Evolutionary conservation across 2,113 vertebrate species (phyloP).

Genomic region (Phrynocephalus versicolor): DNA sequence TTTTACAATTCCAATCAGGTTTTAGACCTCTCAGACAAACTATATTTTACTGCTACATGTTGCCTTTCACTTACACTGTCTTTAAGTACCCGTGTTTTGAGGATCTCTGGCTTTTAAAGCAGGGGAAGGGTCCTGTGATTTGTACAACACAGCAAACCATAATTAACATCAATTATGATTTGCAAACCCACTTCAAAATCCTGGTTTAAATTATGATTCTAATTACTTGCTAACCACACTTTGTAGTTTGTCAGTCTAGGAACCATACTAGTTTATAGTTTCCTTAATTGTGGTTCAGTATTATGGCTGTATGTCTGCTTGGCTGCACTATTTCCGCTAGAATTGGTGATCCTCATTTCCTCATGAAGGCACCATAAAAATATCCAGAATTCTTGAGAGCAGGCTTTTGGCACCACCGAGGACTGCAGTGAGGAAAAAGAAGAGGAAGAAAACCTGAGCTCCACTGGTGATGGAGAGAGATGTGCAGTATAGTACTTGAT

Average conservation of each 20-base stretch:
- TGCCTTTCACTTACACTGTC: background rate
- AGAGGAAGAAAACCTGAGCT: too few relatives aligned
- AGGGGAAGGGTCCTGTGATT: background rate
- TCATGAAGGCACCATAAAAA: too few relatives aligned
- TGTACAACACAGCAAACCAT: background rate
- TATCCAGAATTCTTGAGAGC: too few relatives aligned
- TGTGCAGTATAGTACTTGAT: too few relatives aligned
- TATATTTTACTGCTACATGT: background rate
- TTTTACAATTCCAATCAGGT: background rate
- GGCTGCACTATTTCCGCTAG: too few relatives aligned
- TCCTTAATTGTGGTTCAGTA: background rate
- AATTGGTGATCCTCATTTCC: too few relatives aligned
- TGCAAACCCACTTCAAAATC: background rate
- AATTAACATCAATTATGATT: background rate
- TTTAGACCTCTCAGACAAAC: background rate
- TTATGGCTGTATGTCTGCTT: background rate
- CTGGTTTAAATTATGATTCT: background rate
- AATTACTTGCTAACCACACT: background rate
- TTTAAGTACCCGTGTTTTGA: background rate
- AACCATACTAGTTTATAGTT: background rate
- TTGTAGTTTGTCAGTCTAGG: background rate
- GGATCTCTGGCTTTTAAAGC: background rate
- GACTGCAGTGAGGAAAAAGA: too few relatives aligned
- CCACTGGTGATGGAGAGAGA: too few relatives aligned
- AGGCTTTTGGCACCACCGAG: too few relatives aligned